Evolutionary conservation across 2,113 vertebrate genomes (phyloP).

Genomic region (Vidua macroura): DNA sequence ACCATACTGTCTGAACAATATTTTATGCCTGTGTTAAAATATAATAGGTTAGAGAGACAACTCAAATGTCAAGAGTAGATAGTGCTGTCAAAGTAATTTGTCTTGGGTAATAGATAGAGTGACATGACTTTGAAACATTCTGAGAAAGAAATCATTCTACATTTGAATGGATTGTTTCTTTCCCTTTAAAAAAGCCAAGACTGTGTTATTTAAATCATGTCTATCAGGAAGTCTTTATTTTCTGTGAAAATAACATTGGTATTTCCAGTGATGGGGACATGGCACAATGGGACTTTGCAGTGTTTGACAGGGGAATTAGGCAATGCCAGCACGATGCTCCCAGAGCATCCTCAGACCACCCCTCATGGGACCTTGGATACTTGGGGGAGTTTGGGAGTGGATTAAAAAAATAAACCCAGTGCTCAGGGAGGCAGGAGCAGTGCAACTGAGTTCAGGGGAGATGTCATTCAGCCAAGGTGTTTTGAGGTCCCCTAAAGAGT

Average conservation of each 20-base stretch:
- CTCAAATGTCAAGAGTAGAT: conserved; percentile 69
- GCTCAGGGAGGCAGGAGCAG: not conserved
- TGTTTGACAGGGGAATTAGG: not conserved
- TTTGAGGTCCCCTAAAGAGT: fast-evolving
- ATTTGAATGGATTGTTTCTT: conserved; percentile 52
- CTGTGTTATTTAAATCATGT: not conserved
- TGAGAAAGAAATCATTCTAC: conserved; percentile 40
- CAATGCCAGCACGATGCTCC: fast-evolving
- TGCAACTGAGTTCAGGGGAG: not conserved
- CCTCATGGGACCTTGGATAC: fast-evolving
- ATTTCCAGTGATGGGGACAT: not conserved
- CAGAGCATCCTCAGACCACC: not conserved
- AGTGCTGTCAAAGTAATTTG: conserved; percentile 72
- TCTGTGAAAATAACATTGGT: conserved; percentile 5
- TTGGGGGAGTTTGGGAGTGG: not conserved
- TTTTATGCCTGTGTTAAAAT: conserved; percentile 69
- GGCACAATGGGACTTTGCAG: not conserved
- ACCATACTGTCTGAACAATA: conserved; percentile 69
- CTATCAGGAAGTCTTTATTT: conserved; percentile 19
- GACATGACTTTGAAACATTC: conserved; percentile 69
- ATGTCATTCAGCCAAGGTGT: not conserved
- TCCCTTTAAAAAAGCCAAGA: not conserved
- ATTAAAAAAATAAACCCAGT: not conserved
- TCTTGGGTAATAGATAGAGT: conserved; percentile 60
- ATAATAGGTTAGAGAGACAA: conserved; percentile 69